Percentiles rank a stretch among this genome's conserved stretches.
These are phyloP conservation scores for Okamejei kenojei DNA, from an alignment of 2,797 vertebrate genomes.

Conservation along the genomic window DNA sequence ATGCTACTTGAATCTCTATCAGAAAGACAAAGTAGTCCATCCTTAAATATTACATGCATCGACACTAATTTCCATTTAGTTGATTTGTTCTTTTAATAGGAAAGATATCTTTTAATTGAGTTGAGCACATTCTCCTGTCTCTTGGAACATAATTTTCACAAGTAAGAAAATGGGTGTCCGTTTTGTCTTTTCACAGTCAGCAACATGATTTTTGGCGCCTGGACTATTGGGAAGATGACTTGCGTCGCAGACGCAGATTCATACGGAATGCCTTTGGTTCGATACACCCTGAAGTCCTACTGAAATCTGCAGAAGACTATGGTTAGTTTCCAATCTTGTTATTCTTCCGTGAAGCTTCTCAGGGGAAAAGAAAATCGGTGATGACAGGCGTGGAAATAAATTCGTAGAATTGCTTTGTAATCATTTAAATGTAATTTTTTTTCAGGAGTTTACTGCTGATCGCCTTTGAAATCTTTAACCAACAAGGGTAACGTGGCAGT, in stretches of 20 bases:
- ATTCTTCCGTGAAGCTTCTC: background rate
- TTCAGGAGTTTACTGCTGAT: background rate
- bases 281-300: conserved; percentile 79
- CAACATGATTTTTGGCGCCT: conserved; percentile 95
- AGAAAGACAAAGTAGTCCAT: background rate
- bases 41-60: background rate
- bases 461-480: background rate
- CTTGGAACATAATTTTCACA: conserved; percentile 39
- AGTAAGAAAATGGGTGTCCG: conserved; percentile 45
- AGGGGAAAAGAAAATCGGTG: background rate
- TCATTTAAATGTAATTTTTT: background rate
- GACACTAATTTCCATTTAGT: background rate
- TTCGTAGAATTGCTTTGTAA: background rate
- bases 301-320: conserved; percentile 80
- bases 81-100: background rate
- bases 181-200: conserved; percentile 63
- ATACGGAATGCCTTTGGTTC: conserved; percentile 92
- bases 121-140: background rate
- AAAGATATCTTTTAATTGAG: background rate
- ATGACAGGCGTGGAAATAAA: background rate
- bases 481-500: background rate
- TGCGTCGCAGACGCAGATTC: conserved; percentile 85
- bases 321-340: conserved; percentile 63
- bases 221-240: conserved; percentile 98
- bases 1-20: conserved; percentile 4